Conservation (phyloP, 2,113 vertebrate species). For the Carlito syrichta region DNA sequence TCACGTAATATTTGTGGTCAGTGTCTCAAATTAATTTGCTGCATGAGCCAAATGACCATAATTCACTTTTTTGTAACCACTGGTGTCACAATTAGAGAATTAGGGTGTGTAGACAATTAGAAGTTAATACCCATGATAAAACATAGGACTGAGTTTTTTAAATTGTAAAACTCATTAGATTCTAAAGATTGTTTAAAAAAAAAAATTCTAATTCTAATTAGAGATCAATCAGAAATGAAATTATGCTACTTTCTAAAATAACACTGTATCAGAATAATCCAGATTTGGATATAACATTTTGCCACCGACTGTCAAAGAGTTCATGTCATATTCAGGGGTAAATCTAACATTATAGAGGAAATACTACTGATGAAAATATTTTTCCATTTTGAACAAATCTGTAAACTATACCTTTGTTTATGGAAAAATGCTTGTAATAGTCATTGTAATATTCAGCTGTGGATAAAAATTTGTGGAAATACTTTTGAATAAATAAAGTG, state of each 20-base stretch:
- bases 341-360: slow-evolving; percentile 58
- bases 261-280: not conserved
- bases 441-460: slow-evolving; percentile 75
- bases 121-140: slow-evolving; percentile 22
- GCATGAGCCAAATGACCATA: slow-evolving; percentile 28
- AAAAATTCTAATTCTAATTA: not conserved
- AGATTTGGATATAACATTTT: slow-evolving; percentile 32
- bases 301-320: not conserved
- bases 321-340: slow-evolving; percentile 34
- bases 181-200: slow-evolving; percentile 1
- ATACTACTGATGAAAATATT: slow-evolving; percentile 70
- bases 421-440: slow-evolving; percentile 76
- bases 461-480: slow-evolving; percentile 79
- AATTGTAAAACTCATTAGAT: not conserved
- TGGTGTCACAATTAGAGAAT: slow-evolving; percentile 32
- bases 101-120: not conserved
- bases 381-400: slow-evolving; percentile 81
- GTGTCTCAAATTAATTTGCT: slow-evolving; percentile 23
- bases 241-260: slow-evolving; percentile 11
- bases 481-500: slow-evolving; percentile 77
- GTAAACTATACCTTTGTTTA: slow-evolving; percentile 79
- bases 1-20: not conserved
- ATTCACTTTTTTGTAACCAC: slow-evolving; percentile 5
- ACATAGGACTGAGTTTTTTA: not conserved
- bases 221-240: not conserved